phyloP scores from a whole-genome alignment of 2,888 invertebrate species.

The Latrodectus elegans region DNA sequence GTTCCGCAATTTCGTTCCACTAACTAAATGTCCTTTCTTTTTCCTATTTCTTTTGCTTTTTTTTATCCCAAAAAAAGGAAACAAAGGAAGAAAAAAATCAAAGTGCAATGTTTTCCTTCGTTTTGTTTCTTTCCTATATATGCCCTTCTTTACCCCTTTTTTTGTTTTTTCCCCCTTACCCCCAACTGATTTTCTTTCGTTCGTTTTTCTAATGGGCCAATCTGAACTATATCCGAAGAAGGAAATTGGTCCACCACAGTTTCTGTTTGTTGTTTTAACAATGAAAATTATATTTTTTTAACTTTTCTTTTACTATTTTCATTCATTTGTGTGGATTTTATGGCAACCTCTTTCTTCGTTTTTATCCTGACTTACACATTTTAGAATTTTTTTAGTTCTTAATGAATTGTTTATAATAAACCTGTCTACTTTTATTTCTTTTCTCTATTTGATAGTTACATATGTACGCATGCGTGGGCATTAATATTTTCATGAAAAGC shows the following conservation, averaged over 20 bases:
- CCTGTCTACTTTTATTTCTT: too few species aligned
- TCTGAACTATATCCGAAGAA: slow-evolving; percentile 31
- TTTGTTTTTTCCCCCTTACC: slow-evolving; percentile 11
- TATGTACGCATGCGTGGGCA: too few species aligned
- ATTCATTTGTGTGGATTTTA: too few species aligned
- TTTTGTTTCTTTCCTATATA: slow-evolving; percentile 17
- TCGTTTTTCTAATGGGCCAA: slow-evolving; percentile 62
- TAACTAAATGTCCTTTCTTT: slow-evolving; percentile 61
- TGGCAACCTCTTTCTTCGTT: too few species aligned
- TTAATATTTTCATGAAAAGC: too few species aligned
- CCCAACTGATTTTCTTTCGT: slow-evolving; percentile 54
- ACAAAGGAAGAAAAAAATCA: slow-evolving; percentile 23
- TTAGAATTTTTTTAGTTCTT: too few species aligned
- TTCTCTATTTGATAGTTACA: too few species aligned
- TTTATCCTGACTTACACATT: too few species aligned
- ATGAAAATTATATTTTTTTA: slow-evolving; percentile 18
- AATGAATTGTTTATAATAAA: too few species aligned
- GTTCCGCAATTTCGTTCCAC: slow-evolving; percentile 50
- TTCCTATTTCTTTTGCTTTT: slow-evolving; percentile 34
- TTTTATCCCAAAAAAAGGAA: slow-evolving; percentile 36
- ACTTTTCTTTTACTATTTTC: too few species aligned
- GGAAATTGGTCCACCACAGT: slow-evolving; percentile 47
- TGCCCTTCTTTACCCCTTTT: slow-evolving; percentile 3
- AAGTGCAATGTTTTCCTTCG: slow-evolving; percentile 44
- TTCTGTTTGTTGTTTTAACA: slow-evolving; percentile 62